Evolutionary conservation across 1,140 invertebrate genomes (phyloP).

Genomic region (Drosophila mayri): DNA sequence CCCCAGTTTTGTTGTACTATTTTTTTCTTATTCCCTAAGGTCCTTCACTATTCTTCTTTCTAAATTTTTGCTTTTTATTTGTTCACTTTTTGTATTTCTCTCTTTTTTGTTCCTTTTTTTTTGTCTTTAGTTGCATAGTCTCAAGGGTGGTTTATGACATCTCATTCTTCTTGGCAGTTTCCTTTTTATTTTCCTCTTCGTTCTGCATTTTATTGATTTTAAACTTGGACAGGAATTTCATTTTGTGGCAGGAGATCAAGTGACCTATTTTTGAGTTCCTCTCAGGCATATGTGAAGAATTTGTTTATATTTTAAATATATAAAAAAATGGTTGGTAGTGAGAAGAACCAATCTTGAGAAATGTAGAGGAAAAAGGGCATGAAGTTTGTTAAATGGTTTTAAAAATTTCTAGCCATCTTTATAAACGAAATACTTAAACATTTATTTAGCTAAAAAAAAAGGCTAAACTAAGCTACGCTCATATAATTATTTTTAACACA

Average conservation of each 20-base stretch:
- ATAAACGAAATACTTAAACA: background rate
- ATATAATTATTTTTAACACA: background rate
- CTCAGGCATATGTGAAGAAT: background rate
- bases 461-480: background rate
- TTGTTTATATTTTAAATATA: background rate
- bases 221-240: conserved; percentile 17
- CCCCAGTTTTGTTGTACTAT: background rate
- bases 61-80: background rate
- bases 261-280: conserved; percentile 25
- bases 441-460: background rate
- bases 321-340: no score
- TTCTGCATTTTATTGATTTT: conserved; percentile 39
- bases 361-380: background rate
- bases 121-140: conserved; percentile 10
- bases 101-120: background rate
- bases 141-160: conserved; percentile 49
- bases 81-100: background rate
- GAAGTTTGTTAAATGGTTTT: background rate
- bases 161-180: conserved; percentile 13
- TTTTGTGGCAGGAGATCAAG: conserved; percentile 12
- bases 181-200: background rate
- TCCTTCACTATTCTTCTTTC: conserved; percentile 8
- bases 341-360: background rate
- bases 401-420: background rate
- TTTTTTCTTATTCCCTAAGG: background rate